Evolutionary conservation across 2,113 vertebrate species (phyloP), one percentile per base, ranked within the genome.

Genomic region (Mirza zaza): DNA sequence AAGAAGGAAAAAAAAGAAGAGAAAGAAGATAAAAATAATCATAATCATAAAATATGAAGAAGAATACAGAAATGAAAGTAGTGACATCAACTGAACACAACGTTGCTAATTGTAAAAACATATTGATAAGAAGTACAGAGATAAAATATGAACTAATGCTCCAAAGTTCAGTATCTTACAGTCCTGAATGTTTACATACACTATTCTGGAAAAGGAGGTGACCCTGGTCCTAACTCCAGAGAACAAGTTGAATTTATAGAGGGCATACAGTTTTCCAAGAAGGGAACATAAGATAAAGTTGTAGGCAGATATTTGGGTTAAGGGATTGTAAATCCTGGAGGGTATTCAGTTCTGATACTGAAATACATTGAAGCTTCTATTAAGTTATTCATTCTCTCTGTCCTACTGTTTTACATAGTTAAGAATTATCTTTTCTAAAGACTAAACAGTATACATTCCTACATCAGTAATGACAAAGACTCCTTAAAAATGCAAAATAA

Each of bases 211-310:
- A 68, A 92, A 95, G 27, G 34, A 86, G 21, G 4, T 94, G 36
- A 77, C 70, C 83, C 68, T 90, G 48, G 18, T 87, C 77, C 27
- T 83, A 91, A 81, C 18, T 81, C 39, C 29, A 59, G 5, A 63
- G 71, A 91, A 77, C 34, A 79, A 95, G 12, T 27, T 91, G 55
- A 81, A 59, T 90, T 94, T 95, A 96, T 85, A 59, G 86, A 88
- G 12, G 39, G 65, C n/a, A 59, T 77, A 75, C 23, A 87, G 23
- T 76, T 87, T 70, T 59, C 57, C 18, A 75, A 92, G 36, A 87
- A 76, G 57, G 9, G 7, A 90, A 89, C 9, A 55, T 90, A 95
- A 84, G 23, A 82, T 52, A 95, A 73, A 14, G 6, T 50, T 93
- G 8, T 76, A 63, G 36, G 39, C 11, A 87, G 70, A 80, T 48